phyloP scores from a whole-genome alignment of 2,113 vertebrate genomes.

The Setophaga kirtlandii region DNA sequence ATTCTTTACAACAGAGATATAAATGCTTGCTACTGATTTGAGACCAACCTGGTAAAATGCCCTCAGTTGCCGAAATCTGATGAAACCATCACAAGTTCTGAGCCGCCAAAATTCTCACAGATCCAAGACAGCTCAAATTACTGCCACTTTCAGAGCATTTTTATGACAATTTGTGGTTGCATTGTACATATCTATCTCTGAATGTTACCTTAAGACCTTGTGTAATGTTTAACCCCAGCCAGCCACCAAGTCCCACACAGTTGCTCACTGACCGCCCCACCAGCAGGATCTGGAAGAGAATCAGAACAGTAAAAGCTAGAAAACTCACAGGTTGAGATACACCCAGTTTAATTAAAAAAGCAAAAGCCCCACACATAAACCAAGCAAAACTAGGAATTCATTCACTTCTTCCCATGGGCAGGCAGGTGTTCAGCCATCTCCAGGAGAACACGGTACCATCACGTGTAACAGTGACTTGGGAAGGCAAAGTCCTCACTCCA shows the following conservation, averaged over 20 bases:
- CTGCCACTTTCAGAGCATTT: not conserved
- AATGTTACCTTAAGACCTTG: not conserved
- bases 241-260: not conserved
- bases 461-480: fast-evolving
- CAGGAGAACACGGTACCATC: fast-evolving
- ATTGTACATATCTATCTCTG: not conserved
- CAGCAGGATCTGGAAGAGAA: not conserved
- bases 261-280: fast-evolving
- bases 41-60: not conserved
- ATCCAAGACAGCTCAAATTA: not conserved
- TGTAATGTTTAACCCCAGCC: not conserved
- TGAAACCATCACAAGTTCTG: not conserved
- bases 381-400: not conserved
- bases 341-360: not conserved
- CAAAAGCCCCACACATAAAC: not conserved
- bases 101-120: not conserved
- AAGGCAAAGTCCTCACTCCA: not conserved
- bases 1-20: not conserved
- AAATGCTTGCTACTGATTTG: not conserved
- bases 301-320: not conserved
- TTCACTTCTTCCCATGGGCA: not conserved
- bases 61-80: not conserved
- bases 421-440: not conserved
- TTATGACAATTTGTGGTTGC: not conserved
- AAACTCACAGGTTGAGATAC: not conserved